Evolutionary conservation across 2,797 vertebrate genomes (phyloP), one percentile per base, ranked within the genome.

Genomic region (Acanthiza pusilla): DNA sequence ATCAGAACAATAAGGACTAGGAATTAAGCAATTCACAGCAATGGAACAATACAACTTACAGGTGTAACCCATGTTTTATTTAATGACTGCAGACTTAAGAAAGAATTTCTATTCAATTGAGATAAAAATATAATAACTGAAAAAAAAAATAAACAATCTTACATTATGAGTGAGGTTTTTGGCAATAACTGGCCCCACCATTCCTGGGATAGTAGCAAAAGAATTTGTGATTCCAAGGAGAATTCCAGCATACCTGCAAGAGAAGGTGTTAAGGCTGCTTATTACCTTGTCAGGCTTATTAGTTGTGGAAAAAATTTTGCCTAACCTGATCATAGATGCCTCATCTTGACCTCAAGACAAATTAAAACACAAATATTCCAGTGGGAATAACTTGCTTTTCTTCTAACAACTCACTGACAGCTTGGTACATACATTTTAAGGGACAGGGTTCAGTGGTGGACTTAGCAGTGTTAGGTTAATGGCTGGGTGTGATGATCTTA

Each of bases 221-320:
- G 99, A 98, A 97, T 99, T 99, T 95, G 99, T 99, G 97, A 99
- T 99, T 89, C 99, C 99, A 93, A 99, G 98, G 57, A 99, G 98
- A 93, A 99, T 99, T 34, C 99, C 99, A 62, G 99, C 99, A 95
- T 99, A 99, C 40, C 99, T 99, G 85, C 19, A 95, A 88, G 73
- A 84, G 25, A 97, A 89, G 92, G 93, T 62, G 8, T 91, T 80
- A 73, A 84, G 1, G 19, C 15, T 78, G 55, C 34, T 88, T 85
- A 85, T 84, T 79, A 89, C 57, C 32, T 81, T 70, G 43, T 21
- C 27, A 81, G 48, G 65, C 16, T 94, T 74, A 51, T 74, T 74
- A 71, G 16, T 40, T 20, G 30, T 11, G 3, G 76, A 81, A 82
- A 68, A 7, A 60, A 48, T 48, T 89, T 34, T 75, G 74, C 29